A percentile compares a stretch with the other conserved stretches of the same genome.
Evolutionary conservation across 2,797 vertebrate species (phyloP).

Genomic region (Falco biarmicus): DNA sequence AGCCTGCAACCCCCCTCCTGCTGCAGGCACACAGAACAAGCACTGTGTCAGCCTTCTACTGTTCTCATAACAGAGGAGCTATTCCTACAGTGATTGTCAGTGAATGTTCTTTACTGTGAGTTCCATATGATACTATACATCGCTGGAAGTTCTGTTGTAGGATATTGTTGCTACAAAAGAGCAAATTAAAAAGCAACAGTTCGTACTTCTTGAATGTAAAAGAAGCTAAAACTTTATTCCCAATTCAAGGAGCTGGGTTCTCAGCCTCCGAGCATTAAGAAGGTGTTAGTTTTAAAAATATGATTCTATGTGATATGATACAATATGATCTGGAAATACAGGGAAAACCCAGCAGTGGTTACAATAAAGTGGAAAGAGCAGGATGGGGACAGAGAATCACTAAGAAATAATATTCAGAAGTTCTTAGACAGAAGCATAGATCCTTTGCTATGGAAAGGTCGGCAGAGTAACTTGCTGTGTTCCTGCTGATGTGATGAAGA

Average conservation of each 20-base stretch:
- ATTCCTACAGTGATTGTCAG: background rate
- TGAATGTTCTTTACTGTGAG: background rate
- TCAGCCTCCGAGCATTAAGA: background rate
- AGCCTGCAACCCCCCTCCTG: background rate
- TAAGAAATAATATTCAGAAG: background rate
- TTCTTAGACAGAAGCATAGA: background rate
- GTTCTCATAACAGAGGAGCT: background rate
- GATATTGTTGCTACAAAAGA: background rate
- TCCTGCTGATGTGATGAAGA: background rate
- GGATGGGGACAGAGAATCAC: background rate
- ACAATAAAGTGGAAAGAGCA: background rate
- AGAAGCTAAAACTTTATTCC: constrained; percentile 8
- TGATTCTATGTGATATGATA: background rate
- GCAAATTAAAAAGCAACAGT: background rate
- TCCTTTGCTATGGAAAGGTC: background rate
- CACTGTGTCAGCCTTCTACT: background rate
- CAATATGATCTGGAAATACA: background rate
- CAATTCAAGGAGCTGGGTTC: background rate
- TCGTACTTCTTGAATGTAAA: background rate
- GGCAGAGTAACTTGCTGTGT: background rate
- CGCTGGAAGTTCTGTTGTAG: background rate
- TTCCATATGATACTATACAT: background rate
- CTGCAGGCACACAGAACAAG: background rate
- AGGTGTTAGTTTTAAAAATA: background rate
- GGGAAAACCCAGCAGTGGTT: background rate